Evolutionary conservation across 2,888 invertebrate genomes (phyloP).

Genomic region (Drosophila antonietae): DNA sequence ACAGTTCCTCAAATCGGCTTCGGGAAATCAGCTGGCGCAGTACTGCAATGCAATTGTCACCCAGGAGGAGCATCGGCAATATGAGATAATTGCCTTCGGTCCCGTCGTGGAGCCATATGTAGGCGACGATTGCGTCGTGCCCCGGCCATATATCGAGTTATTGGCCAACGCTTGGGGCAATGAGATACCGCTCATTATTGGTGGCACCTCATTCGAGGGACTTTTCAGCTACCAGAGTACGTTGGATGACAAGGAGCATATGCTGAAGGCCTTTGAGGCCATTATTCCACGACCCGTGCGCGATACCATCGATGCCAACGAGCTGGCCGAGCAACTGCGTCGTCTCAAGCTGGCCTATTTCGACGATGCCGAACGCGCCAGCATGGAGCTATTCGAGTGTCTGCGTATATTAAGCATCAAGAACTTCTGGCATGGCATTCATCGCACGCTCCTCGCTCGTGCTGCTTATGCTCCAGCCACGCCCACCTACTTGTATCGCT

Average conservation of each 20-base stretch:
- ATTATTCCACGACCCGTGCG: slow-evolving; percentile 79
- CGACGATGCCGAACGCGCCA: slow-evolving; percentile 51
- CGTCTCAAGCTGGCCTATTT: slow-evolving; percentile 68
- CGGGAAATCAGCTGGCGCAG: slow-evolving; percentile 54
- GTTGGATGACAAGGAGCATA: slow-evolving; percentile 66
- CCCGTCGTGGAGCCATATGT: slow-evolving; percentile 81
- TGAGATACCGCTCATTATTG: slow-evolving; percentile 80
- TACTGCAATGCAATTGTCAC: slow-evolving; percentile 70
- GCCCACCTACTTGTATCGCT: slow-evolving; percentile 83
- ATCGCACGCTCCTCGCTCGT: slow-evolving; percentile 79
- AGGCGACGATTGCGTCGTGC: slow-evolving; percentile 78
- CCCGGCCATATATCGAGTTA: slow-evolving; percentile 73
- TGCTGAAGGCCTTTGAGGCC: slow-evolving; percentile 79
- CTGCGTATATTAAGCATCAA: slow-evolving; percentile 62
- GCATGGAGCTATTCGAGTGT: slow-evolving; percentile 65
- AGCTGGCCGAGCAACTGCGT: slow-evolving; percentile 55
- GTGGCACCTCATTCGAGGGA: slow-evolving; percentile 82
- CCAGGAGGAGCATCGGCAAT: slow-evolving; percentile 72
- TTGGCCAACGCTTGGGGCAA: slow-evolving; percentile 81
- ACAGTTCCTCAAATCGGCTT: slow-evolving; percentile 40
- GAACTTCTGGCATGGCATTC: slow-evolving; percentile 84
- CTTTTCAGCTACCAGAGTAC: slow-evolving; percentile 73
- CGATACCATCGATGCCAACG: slow-evolving; percentile 50
- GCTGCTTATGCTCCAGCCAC: slow-evolving; percentile 55
- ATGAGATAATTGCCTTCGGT: slow-evolving; percentile 77